phyloP scores from a whole-genome alignment of 2,888 invertebrate species.

The Eubasilissa splendida region DNA sequence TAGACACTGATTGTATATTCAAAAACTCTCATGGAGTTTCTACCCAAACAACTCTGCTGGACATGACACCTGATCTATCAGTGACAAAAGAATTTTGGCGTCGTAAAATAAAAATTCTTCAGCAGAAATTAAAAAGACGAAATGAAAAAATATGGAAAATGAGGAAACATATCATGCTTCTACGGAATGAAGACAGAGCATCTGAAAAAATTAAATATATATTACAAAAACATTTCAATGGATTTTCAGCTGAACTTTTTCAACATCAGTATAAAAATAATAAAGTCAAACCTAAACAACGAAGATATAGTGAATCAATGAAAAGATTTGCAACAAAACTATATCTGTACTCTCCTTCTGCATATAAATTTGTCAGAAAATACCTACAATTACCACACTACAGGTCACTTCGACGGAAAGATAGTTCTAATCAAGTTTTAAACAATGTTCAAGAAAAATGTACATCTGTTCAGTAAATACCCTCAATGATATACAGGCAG shows the following conservation, averaged over 20 bases:
- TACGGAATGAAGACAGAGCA: constrained; percentile 34
- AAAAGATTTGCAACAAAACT: constrained; percentile 39
- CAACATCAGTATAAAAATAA: constrained; percentile 43
- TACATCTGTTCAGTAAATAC: neutral
- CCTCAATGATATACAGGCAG: too few species aligned
- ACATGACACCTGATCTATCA: neutral
- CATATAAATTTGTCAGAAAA: constrained; percentile 42
- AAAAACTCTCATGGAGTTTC: constrained; percentile 4
- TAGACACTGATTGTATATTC: neutral
- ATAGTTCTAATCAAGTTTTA: neutral
- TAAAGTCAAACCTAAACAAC: constrained; percentile 43
- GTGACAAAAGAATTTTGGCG: constrained; percentile 22
- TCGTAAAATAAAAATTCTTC: constrained; percentile 38
- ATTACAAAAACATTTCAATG: constrained; percentile 35
- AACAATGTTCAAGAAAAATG: neutral
- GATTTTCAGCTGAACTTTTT: constrained; percentile 44
- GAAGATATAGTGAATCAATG: constrained; percentile 41
- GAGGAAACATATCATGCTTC: constrained; percentile 17
- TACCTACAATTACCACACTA: constrained; percentile 34
- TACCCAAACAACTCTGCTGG: constrained; percentile 30
- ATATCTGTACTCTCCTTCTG: constrained; percentile 36
- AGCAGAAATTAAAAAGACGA: constrained; percentile 39
- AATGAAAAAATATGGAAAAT: constrained; percentile 42
- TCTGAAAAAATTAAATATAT: constrained; percentile 40
- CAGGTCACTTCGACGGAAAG: constrained; percentile 47